A percentile compares a stretch with the other conserved stretches of the same genome.
Evolutionary conservation across 1,140 invertebrate genomes (phyloP).

Genomic region (Marisa cornuarietis): DNA sequence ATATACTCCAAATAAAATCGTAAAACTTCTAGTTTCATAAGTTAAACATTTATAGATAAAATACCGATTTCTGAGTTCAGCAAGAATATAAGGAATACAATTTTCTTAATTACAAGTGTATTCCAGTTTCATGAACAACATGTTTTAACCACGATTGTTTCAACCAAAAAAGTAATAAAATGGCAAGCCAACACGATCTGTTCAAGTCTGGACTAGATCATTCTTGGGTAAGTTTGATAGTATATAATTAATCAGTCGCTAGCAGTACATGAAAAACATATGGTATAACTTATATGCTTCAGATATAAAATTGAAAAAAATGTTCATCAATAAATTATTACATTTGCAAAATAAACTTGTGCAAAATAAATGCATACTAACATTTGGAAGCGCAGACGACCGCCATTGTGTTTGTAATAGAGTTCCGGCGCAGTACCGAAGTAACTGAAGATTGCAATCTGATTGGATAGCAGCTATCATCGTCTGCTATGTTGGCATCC

Average conservation of each 20-base stretch:
- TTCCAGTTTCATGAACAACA: no score
- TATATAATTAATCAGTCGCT: background rate
- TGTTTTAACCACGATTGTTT: background rate
- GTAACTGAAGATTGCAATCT: background rate
- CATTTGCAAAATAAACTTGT: background rate
- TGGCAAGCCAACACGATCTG: background rate
- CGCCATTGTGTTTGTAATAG: constrained; percentile 23
- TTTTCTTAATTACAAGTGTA: no score
- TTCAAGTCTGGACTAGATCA: constrained; percentile 1
- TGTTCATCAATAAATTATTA: background rate
- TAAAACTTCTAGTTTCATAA: background rate
- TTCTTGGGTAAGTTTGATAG: background rate
- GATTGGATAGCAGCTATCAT: background rate
- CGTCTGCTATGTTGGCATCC: no score
- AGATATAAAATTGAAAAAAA: background rate
- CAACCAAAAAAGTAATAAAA: background rate
- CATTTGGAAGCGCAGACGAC: background rate
- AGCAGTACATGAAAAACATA: background rate
- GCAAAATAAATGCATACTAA: background rate
- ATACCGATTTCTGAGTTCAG: background rate
- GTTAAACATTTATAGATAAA: background rate
- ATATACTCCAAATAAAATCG: no score
- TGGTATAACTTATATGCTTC: background rate
- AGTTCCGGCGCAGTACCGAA: constrained; percentile 15
- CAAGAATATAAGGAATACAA: background rate